Conservation (phyloP, 1,140 invertebrate species). For the Pseudomyrmex sp. region DNA sequence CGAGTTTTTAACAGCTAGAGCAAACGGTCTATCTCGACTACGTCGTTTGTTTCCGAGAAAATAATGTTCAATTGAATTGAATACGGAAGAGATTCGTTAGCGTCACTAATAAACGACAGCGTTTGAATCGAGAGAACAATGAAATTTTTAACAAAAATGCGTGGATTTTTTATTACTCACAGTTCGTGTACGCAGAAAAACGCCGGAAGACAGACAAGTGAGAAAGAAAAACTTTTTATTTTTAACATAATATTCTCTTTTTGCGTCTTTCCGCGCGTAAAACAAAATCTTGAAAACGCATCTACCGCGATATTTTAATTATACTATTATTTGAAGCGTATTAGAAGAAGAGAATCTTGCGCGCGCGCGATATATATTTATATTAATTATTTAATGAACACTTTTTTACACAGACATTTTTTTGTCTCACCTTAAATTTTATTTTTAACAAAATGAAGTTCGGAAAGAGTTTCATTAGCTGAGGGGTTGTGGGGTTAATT, state of each 20-base stretch:
- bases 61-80: constrained; percentile 49
- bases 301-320: too few species aligned
- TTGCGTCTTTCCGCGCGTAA: not conserved
- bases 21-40: constrained; percentile 34
- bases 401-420: not conserved
- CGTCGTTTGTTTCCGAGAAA: constrained; percentile 29
- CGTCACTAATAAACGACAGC: constrained; percentile 29
- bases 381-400: too few species aligned
- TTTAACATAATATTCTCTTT: not conserved
- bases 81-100: constrained; percentile 32
- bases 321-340: too few species aligned
- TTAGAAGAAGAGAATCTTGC: too few species aligned
- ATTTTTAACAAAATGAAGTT: not conserved
- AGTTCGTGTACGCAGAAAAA: constrained; percentile 15
- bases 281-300: too few species aligned
- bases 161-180: constrained; percentile 28
- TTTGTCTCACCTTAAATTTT: not conserved
- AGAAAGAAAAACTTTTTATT: constrained; percentile 3
- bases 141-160: constrained; percentile 44
- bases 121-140: constrained; percentile 27
- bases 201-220: not conserved
- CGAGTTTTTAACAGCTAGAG: not conserved
- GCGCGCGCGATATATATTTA: too few species aligned
- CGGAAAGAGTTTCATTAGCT: not conserved
- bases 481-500: not conserved